A percentile compares a stretch with the other conserved stretches of the same genome.
Evolutionary conservation across 2,888 invertebrate species (phyloP).

Genomic region (Octonoba sinensis): DNA sequence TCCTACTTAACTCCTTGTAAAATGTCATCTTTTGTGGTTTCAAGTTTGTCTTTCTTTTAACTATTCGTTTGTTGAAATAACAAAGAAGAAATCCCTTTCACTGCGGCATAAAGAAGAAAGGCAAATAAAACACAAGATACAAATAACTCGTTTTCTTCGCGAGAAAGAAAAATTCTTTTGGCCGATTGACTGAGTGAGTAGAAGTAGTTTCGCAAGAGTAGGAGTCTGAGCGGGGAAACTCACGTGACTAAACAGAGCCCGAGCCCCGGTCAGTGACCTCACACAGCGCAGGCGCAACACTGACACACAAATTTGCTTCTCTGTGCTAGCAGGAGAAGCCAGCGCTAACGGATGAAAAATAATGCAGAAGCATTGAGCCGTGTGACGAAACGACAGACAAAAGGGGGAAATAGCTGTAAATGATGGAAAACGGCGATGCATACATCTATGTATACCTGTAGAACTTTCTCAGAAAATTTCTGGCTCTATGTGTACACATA

Average conservation of each 20-base stretch:
- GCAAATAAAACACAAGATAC: too few relatives aligned
- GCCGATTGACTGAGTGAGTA: conserved; percentile 46
- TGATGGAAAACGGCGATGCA: conserved; percentile 12
- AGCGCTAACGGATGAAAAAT: conserved; percentile 46
- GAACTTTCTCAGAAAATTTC: not conserved
- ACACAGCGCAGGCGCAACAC: conserved; percentile 50
- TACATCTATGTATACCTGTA: not conserved
- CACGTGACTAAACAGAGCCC: conserved; percentile 41
- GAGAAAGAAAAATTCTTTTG: conserved; percentile 10
- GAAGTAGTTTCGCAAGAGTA: conserved; percentile 15
- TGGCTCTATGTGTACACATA: not conserved
- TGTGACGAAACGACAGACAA: conserved; percentile 23
- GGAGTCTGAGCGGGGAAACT: not conserved
- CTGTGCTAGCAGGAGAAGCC: conserved; percentile 31
- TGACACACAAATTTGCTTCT: conserved; percentile 58
- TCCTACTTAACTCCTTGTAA: too few relatives aligned
- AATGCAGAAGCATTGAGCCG: conserved; percentile 29
- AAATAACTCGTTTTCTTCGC: conserved; percentile 10
- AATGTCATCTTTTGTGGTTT: too few relatives aligned
- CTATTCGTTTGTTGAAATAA: too few relatives aligned
- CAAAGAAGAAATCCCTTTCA: too few relatives aligned
- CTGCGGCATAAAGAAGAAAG: too few relatives aligned
- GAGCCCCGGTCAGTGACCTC: conserved; percentile 50
- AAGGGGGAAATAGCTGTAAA: conserved; percentile 13
- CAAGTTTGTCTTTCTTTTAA: too few relatives aligned